phyloP scores from a whole-genome alignment of 2,888 invertebrate species.

The Steromphala cineraria region DNA sequence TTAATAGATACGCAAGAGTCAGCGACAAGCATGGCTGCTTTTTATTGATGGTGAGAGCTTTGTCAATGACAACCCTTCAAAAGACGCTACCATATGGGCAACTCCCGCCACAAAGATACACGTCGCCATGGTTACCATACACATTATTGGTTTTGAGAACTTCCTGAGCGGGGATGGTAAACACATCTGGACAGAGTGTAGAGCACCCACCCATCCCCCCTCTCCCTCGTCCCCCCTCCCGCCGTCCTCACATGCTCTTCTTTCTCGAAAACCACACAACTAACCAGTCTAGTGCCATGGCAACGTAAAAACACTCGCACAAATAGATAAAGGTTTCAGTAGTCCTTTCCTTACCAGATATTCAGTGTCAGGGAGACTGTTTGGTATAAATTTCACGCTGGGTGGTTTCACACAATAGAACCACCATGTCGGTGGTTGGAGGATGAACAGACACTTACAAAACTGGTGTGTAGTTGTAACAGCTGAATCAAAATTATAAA shows the following conservation, averaged over 20 bases:
- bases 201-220: too few species aligned
- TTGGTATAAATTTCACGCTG: background rate
- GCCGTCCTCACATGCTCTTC: too few species aligned
- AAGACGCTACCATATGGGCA: background rate
- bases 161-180: constrained; percentile 21
- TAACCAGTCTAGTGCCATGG: background rate
- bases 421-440: too few species aligned
- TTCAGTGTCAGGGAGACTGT: background rate
- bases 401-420: background rate
- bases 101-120: constrained; percentile 24
- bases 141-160: constrained; percentile 36
- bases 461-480: too few species aligned
- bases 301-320: background rate
- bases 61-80: too few species aligned
- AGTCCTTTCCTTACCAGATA: background rate
- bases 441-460: too few species aligned
- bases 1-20: too few species aligned
- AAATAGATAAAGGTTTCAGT: background rate
- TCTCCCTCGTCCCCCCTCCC: too few species aligned
- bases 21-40: too few species aligned
- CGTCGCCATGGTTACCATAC: constrained; percentile 54
- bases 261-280: background rate
- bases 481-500: too few species aligned
- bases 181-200: background rate
- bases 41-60: too few species aligned